Evolutionary conservation across 2,888 invertebrate species (phyloP), one percentile per base, ranked within the genome.

Genomic region (Drosophila niveifrons): DNA sequence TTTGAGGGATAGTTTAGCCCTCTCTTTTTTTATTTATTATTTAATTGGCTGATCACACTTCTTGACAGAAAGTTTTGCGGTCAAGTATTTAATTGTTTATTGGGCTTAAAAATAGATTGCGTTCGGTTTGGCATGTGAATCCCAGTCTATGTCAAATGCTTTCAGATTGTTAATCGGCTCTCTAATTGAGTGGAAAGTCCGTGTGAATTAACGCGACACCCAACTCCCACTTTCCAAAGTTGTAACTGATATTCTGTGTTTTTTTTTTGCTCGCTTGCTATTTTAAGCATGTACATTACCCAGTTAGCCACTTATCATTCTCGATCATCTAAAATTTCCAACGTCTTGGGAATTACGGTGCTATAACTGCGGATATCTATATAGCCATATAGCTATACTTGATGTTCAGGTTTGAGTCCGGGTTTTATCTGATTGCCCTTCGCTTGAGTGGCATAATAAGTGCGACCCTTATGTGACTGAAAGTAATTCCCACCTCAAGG

Each of bases 151-250:
- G 75, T 58, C 67, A 78, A 75, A 56, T 66, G 69, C 51, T 72
- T 70, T 66, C 0, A 23, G 66, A 63, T 76, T 73, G 72, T 74
- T 70, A 71, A 88, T 82, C 88, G 66, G 56, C 17, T 52, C 15
- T 4, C 64, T 76, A 82, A 88, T 82, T 82, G 77, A 9, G 15
- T 76, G 77, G 77, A 79, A 88, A 82, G 70, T 48, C 86, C 86
- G 17, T 9, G 18, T 9, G 18, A 18, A 46, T 13, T 29, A 23
- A 2, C 31, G 9, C 39, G 44, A 47, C 55, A 29, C 46, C 58
- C 15, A 39, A 41, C 72, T 28, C 58, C 73, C 62, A 67, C 44
- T 63, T 62, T 55, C 15, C 13, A 51, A 34, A 13, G 29, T 36
- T 8, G 48, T 48, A 66, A 41, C 46, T 52, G 50, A 57, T 43